These are phyloP conservation scores for Equus quagga DNA, from an alignment of 2,113 vertebrate genomes.

Conservation along the genomic window DNA sequence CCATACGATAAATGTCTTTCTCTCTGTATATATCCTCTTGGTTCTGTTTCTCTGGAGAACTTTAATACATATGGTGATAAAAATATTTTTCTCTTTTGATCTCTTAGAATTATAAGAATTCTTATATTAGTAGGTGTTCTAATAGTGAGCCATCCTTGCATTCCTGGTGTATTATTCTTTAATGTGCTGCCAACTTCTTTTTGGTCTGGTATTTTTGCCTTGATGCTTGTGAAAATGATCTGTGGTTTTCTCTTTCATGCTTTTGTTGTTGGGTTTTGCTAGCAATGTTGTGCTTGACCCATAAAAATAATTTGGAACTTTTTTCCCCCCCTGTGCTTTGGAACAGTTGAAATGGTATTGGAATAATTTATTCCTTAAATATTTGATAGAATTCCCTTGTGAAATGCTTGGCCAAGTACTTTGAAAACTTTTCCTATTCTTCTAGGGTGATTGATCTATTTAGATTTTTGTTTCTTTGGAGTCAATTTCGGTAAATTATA, in stretches of 20 bases:
- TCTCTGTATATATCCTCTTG: not conserved
- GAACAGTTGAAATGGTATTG: not conserved
- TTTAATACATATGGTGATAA: not conserved
- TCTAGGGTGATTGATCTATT: not conserved
- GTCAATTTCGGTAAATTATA: not conserved
- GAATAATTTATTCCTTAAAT: slow-evolving; percentile 34
- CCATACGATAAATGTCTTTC: not conserved
- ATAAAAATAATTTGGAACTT: not conserved
- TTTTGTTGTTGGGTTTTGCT: slow-evolving; percentile 41
- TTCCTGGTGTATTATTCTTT: slow-evolving; percentile 42
- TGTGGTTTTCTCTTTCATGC: slow-evolving; percentile 1
- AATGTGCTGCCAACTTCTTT: not conserved
- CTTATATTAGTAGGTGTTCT: not conserved
- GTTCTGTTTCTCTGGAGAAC: not conserved
- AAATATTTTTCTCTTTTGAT: slow-evolving; percentile 29
- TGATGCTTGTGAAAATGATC: not conserved
- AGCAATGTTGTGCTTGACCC: not conserved
- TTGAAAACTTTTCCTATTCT: slow-evolving; percentile 8
- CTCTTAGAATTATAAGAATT: not conserved
- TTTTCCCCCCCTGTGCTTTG: not conserved
- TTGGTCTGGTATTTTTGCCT: not conserved
- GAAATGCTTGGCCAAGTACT: not conserved
- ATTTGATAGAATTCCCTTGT: not conserved
- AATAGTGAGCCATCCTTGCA: not conserved
- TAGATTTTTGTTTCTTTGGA: slow-evolving; percentile 27